phyloP scores from a whole-genome alignment of 2,888 invertebrate species.

The Drosophila villosipedis region DNA sequence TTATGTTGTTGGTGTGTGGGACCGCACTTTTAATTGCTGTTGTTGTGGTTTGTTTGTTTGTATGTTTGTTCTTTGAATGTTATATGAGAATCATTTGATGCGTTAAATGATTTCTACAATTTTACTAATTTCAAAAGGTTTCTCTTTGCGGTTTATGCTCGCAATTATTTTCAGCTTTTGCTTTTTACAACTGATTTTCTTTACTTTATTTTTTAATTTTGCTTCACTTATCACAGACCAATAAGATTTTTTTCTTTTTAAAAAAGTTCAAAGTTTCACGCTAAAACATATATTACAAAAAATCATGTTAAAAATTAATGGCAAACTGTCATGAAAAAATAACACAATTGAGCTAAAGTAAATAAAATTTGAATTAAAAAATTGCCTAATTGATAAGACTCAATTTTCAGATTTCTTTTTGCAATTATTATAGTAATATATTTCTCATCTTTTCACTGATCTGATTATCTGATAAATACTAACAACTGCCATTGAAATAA shows the following conservation, averaged over 20 bases:
- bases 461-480: not conserved
- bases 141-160: constrained; percentile 59
- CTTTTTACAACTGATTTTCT: constrained; percentile 26
- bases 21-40: constrained; percentile 71
- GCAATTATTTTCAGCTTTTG: constrained; percentile 47
- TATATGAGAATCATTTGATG: constrained; percentile 63
- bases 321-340: not conserved
- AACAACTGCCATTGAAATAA: constrained; percentile 1
- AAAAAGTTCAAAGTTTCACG: constrained; percentile 52
- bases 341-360: not conserved
- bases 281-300: constrained; percentile 27
- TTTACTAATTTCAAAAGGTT: constrained; percentile 73
- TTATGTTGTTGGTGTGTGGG: constrained; percentile 51
- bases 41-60: constrained; percentile 48
- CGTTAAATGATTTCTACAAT: constrained; percentile 75
- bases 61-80: constrained; percentile 46
- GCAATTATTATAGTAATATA: not conserved
- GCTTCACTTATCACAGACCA: constrained; percentile 85
- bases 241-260: constrained; percentile 53
- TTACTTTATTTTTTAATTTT: constrained; percentile 50
- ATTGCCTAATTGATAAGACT: not conserved
- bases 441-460: not conserved
- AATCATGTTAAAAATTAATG: not conserved
- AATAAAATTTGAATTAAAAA: not conserved
- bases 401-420: not conserved